Evolutionary conservation across 2,113 vertebrate species (phyloP), one percentile per base, ranked within the genome.

Genomic region (Tyrannus savana): DNA sequence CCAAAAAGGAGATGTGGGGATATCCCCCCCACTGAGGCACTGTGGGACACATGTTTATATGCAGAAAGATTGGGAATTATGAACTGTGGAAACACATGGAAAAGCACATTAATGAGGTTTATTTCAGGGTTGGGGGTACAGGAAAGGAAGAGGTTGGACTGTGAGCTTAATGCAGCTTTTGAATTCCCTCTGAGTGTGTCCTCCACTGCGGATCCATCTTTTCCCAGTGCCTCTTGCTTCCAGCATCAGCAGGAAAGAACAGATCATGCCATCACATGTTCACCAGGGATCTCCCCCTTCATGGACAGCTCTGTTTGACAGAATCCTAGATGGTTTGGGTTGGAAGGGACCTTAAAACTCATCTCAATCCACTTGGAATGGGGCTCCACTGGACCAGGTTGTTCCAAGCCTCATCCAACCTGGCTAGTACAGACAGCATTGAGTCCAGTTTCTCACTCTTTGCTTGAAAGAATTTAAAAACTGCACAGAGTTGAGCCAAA

Each of bases 331-430:
- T 18, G 12, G 23, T 14, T 59, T 59, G 46, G 53, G 24, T 12
- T 10, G 25, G 39, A 30, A 59, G 15, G 37, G 12, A 53, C 22
- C 27, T 67, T 17, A 52, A 28, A 59, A 12, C 13, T 8, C 27
- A 11, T 7, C 44, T 15, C 15, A 9, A 24, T 19, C 8, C 52
- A 41, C 39, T 41, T 41, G 39, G 39, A 41, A 41, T 41, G 39
- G 12, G 39, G 39, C 39, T 41, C 39, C 39, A 6, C 12, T 5
- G 2, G 0, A 52, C 44, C 44, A 52, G 37, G 10, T 0, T 81
- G 86, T 60, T 67, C 60, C 77, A 44, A 73, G 5, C 33, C 11
- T 31, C 0, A 0, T 50, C 6, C 44, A 19, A 1, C 15, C 37
- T 4, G 10, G 31, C 47, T 14, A 12, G 58, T n/a, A 8, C 24